These are phyloP conservation scores for Talpa occidentalis DNA, from an alignment of 2,113 vertebrate species.

Conservation along the genomic window DNA sequence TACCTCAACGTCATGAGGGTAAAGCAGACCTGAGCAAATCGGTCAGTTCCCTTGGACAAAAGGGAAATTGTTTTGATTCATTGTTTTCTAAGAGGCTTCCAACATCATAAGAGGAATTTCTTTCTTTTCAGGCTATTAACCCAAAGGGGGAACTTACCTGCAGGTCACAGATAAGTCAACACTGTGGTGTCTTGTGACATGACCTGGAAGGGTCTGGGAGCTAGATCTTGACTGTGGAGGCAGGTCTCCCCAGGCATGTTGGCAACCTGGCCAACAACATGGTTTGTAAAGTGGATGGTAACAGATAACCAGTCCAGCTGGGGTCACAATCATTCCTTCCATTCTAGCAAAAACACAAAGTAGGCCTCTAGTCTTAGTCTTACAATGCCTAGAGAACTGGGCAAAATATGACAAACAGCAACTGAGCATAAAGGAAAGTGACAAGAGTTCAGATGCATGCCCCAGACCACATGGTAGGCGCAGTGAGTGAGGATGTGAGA, in stretches of 20 bases:
- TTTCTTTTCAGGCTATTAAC: neutral
- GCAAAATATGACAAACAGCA: neutral
- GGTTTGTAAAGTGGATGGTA: neutral
- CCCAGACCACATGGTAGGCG: neutral
- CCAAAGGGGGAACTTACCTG: neutral
- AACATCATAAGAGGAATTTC: neutral
- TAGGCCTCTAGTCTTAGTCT: neutral
- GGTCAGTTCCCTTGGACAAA: neutral
- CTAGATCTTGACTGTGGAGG: neutral
- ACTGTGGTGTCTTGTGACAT: neutral
- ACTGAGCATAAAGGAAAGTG: neutral
- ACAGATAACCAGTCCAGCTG: neutral
- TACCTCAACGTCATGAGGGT: neutral
- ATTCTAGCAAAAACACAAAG: neutral
- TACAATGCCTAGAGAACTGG: neutral
- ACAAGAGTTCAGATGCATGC: neutral
- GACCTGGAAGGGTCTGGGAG: neutral
- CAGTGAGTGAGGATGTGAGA: neutral
- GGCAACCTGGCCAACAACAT: neutral
- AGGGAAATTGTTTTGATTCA: neutral
- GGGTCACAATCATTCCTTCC: neutral
- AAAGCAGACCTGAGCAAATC: neutral
- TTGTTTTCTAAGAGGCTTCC: neutral
- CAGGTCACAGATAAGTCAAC: slow-evolving; percentile 4
- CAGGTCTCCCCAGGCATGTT: neutral